Percentiles rank a stretch among this genome's conserved stretches.
Conservation (phyloP, 2,113 vertebrate genomes). For the Corythaixoides concolor region DNA sequence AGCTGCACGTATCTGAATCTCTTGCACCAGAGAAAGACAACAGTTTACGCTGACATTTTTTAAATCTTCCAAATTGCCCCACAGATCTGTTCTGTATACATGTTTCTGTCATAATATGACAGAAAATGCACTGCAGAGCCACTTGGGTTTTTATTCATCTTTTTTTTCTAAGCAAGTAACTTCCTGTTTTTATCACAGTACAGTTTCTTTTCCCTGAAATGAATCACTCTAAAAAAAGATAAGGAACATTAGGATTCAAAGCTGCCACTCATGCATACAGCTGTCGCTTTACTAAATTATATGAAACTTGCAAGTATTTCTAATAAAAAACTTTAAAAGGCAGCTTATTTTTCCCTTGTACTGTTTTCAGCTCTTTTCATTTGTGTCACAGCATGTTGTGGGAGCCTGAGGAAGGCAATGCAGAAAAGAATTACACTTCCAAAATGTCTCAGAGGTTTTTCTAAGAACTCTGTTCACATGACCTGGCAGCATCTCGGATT, state of each 20-base stretch:
- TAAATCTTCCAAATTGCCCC: slow-evolving; percentile 23
- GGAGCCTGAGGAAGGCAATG: neutral
- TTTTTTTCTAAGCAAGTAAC: neutral
- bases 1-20: neutral
- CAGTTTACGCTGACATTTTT: neutral
- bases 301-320: slow-evolving; percentile 12
- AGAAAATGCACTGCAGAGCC: slow-evolving; percentile 31
- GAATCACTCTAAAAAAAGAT: slow-evolving; percentile 24
- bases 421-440: neutral
- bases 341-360: slow-evolving; percentile 14
- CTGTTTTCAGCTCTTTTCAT: neutral
- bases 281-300: neutral
- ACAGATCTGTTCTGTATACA: neutral
- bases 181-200: slow-evolving; percentile 36
- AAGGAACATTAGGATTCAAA: slow-evolving; percentile 34
- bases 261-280: slow-evolving; percentile 18
- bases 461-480: neutral
- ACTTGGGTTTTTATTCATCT: neutral
- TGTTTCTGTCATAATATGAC: neutral
- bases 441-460: neutral
- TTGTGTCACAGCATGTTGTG: neutral
- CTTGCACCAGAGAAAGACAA: neutral
- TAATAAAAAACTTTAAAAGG: neutral
- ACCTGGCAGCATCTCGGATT: neutral
- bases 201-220: slow-evolving; percentile 28